Evolutionary conservation across 1,140 invertebrate genomes (phyloP).

Genomic region (Cyrtorhinus lividipennis): DNA sequence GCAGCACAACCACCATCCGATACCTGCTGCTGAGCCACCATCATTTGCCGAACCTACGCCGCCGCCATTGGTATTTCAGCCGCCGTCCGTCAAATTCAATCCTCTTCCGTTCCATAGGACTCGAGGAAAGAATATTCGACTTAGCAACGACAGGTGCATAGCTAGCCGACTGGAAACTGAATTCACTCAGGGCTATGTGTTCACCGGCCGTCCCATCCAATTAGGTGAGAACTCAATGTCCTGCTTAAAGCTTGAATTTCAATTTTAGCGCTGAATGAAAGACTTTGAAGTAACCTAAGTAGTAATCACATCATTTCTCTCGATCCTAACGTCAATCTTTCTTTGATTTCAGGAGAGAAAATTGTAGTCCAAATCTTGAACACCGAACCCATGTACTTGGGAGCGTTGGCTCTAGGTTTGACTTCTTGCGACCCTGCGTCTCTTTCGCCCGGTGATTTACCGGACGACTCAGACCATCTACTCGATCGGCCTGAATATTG

Average conservation of each 20-base stretch:
- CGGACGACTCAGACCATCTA: conserved; percentile 82
- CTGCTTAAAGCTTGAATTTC: neutral
- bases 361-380: conserved; percentile 50
- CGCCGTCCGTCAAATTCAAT: conserved; percentile 40
- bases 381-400: conserved; percentile 72
- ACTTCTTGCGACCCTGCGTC: conserved; percentile 81
- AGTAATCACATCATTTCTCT: neutral
- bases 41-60: conserved; percentile 26
- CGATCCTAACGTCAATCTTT: neutral
- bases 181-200: conserved; percentile 90
- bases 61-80: conserved; percentile 19
- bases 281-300: too few relatives aligned
- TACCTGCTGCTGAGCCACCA: neutral
- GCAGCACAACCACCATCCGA: conserved; percentile 17
- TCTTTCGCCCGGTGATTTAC: conserved; percentile 57
- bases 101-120: conserved; percentile 59
- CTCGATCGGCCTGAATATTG: conserved; percentile 93
- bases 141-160: conserved; percentile 61
- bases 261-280: too few relatives aligned
- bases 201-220: conserved; percentile 67
- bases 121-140: conserved; percentile 67
- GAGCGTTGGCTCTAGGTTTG: conserved; percentile 76
- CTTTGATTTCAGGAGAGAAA: conserved; percentile 5
- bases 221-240: conserved; percentile 47
- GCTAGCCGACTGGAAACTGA: conserved; percentile 68